phyloP scores from a whole-genome alignment of 2,888 invertebrate species.

The Smittia sp. region DNA sequence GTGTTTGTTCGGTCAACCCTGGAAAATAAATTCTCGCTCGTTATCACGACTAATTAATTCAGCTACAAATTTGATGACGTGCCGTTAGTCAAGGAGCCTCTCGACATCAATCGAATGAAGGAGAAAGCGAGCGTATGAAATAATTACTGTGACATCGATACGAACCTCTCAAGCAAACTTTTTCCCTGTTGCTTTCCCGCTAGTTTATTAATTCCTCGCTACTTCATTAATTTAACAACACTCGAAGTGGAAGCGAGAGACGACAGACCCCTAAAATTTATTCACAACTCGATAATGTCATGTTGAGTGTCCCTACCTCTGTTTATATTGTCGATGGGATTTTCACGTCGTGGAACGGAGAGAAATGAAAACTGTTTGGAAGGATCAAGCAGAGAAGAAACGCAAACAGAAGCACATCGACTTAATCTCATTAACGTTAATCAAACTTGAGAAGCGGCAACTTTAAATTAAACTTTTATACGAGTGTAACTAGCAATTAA shows the following conservation, averaged over 20 bases:
- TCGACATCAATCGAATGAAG: background rate
- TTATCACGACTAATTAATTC: too few relatives aligned
- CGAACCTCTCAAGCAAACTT: background rate
- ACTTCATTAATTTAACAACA: background rate
- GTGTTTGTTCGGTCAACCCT: too few relatives aligned
- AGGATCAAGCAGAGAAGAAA: background rate
- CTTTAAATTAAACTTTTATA: constrained; percentile 36
- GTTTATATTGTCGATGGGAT: too few relatives aligned
- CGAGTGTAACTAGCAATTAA: constrained; percentile 26
- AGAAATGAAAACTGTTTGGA: too few relatives aligned
- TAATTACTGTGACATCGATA: constrained; percentile 20
- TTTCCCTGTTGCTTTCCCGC: background rate
- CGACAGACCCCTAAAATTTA: too few relatives aligned
- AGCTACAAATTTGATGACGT: background rate
- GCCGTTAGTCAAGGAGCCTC: background rate
- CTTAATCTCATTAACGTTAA: constrained; percentile 36
- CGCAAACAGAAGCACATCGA: constrained; percentile 2
- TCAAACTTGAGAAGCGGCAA: background rate
- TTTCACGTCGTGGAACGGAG: too few relatives aligned
- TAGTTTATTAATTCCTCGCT: background rate
- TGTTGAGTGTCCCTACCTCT: too few relatives aligned
- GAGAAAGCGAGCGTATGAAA: background rate
- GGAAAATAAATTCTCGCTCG: too few relatives aligned
- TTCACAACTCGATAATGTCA: too few relatives aligned
- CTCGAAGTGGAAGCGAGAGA: background rate